A percentile compares a stretch with the other conserved stretches of the same genome.
phyloP scores from a whole-genome alignment of 2,888 invertebrate species.

The Smittia aterrima region DNA sequence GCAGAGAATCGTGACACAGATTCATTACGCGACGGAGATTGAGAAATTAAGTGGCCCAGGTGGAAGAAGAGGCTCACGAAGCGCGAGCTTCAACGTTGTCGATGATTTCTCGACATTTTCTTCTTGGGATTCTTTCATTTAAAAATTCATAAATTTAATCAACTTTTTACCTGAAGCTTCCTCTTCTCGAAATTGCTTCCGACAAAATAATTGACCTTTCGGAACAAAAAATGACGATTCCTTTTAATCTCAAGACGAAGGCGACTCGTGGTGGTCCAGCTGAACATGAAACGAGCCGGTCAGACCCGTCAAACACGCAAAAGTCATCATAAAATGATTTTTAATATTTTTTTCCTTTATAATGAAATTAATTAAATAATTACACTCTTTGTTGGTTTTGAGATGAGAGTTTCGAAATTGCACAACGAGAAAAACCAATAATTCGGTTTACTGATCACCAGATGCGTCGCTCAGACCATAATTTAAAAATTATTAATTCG shows the following conservation, averaged over 20 bases:
- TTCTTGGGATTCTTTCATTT: too few species aligned
- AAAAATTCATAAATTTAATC: slow-evolving; percentile 22
- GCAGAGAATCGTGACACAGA: slow-evolving; percentile 29
- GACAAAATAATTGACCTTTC: slow-evolving; percentile 35
- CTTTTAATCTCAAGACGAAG: background rate
- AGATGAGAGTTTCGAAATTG: background rate
- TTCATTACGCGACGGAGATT: slow-evolving; percentile 25
- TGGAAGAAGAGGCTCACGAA: background rate
- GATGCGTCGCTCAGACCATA: background rate
- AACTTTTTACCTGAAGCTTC: background rate
- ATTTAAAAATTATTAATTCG: background rate
- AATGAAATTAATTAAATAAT: slow-evolving; percentile 40
- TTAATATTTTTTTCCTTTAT: slow-evolving; percentile 29
- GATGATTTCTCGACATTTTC: background rate
- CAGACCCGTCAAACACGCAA: slow-evolving; percentile 10
- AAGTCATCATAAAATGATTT: slow-evolving; percentile 32
- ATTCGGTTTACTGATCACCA: too few species aligned
- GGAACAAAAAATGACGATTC: slow-evolving; percentile 15
- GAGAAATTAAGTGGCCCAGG: slow-evolving; percentile 32
- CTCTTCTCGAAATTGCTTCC: slow-evolving; percentile 30
- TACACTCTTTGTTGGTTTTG: slow-evolving; percentile 14
- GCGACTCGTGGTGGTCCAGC: background rate
- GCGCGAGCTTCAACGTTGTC: background rate
- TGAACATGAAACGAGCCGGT: background rate
- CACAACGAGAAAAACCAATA: background rate